Percentiles rank a stretch among this genome's conserved stretches.
These are phyloP conservation scores for Agrotis clavis DNA, from an alignment of 2,888 invertebrate genomes.

Conservation along the genomic window DNA sequence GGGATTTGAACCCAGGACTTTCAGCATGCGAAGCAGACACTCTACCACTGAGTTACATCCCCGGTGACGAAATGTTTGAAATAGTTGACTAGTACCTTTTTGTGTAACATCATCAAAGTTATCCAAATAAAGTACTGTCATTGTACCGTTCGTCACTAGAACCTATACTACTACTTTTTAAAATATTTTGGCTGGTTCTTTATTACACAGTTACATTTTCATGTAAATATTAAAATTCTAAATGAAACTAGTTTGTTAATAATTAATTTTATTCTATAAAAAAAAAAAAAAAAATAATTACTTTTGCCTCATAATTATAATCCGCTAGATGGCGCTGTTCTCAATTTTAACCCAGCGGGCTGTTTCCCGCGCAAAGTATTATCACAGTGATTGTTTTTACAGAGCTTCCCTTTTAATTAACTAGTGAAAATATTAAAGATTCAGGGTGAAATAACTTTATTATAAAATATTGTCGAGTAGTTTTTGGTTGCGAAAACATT, in stretches of 20 bases:
- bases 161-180: not conserved
- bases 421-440: conserved; percentile 76
- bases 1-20: conserved; percentile 93
- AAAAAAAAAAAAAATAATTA: not conserved
- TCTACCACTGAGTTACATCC: conserved; percentile 91
- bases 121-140: not conserved
- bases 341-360: conserved; percentile 68
- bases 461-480: conserved; percentile 14
- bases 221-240: not conserved
- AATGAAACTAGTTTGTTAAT: no score
- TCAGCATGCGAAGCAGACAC: conserved; percentile 93
- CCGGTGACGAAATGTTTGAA: conserved; percentile 50
- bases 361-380: conserved; percentile 61
- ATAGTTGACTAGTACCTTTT: conserved; percentile 34
- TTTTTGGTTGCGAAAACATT: conserved; percentile 4
- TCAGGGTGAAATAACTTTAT: conserved; percentile 28
- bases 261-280: no score
- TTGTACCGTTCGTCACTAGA: no score
- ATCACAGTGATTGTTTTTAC: conserved; percentile 79
- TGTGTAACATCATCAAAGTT: conserved; percentile 18
- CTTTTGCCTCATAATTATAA: conserved; percentile 32
- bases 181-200: not conserved
- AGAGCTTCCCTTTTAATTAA: conserved; percentile 84
- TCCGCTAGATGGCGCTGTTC: conserved; percentile 80
- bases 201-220: fast-evolving